Evolutionary conservation across 2,113 vertebrate species (phyloP), one percentile per base, ranked within the genome.

Genomic region (Notothenia coriiceps): DNA sequence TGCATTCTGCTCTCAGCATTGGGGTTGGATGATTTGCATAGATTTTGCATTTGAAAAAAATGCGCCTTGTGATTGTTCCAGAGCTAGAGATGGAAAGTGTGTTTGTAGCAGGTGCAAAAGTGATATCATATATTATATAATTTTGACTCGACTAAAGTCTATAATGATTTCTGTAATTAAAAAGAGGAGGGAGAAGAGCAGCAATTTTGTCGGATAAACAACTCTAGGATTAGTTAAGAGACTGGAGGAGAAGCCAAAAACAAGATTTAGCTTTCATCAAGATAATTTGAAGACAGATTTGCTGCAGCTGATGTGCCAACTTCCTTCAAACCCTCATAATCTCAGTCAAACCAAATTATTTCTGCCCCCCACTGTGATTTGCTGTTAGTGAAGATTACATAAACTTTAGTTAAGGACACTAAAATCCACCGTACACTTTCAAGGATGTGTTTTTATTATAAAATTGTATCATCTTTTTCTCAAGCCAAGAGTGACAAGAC

Each of bases 251-350:
- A 49, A 44, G 81, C 90, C 84, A 91, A 71, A 40, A 77, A 64
- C 68, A 61, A 88, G 83, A 84, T 92, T 89, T 80, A 77, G 51
- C 68, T 82, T 86, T 87, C 83, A 86, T 89, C 70, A 70, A 83
- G 50, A 88, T 81, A 9, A 70, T 85, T 88, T 77, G 3, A n/a
- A 74, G 61, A 22, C 75, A 84, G 84, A 89, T 88, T 76, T 86
- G 40, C 80, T 56, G 25, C 59, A 52, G 33, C 9, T 68, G 47
- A 73, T 51, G 61, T 1, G 59, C 76, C 79, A 80, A 65, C 46
- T 74, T 89, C 62, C 70, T 88, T 83, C 82, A 91, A 89, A 70
- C 73, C 83, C 73, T 62, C 51, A 25, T 86, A 87, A 91, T 90
- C 86, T 77, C 40, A 59, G 49, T 74, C 51, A 60, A 76, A 78